phyloP scores from a whole-genome alignment of 2,888 invertebrate species.

The Cenopis cana region DNA sequence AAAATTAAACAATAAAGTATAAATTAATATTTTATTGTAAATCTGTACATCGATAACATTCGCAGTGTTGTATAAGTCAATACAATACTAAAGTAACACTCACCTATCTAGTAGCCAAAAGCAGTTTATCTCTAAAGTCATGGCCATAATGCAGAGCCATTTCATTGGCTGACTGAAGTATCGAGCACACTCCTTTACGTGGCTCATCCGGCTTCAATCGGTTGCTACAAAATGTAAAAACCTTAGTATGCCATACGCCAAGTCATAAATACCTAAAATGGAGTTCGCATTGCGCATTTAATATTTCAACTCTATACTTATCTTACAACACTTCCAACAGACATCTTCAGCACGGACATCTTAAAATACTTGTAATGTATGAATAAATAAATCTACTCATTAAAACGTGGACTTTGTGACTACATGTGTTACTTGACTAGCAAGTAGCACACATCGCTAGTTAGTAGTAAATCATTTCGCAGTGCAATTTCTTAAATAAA shows the following conservation, averaged over 20 bases:
- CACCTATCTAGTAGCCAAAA: constrained; percentile 65
- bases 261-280: constrained; percentile 48
- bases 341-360: constrained; percentile 49
- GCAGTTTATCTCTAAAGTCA: constrained; percentile 55
- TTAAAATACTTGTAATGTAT: constrained; percentile 44
- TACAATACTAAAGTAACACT: constrained; percentile 57
- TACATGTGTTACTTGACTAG: constrained; percentile 60
- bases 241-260: constrained; percentile 68
- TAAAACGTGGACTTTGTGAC: constrained; percentile 66
- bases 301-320: constrained; percentile 63
- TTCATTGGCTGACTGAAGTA: constrained; percentile 57
- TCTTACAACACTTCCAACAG: constrained; percentile 58
- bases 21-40: constrained; percentile 9
- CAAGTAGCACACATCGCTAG: constrained; percentile 42
- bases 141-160: constrained; percentile 57
- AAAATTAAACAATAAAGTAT: constrained; percentile 51
- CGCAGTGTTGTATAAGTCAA: constrained; percentile 56
- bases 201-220: constrained; percentile 74
- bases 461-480: constrained; percentile 45
- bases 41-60: constrained; percentile 52
- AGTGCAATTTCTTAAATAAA: constrained; percentile 25
- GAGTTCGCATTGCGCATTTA: constrained; percentile 65
- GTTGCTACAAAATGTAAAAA: constrained; percentile 79
- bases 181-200: constrained; percentile 55
- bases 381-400: constrained; percentile 33